These are phyloP conservation scores for Eulemur rufifrons DNA, from an alignment of 2,113 vertebrate species.

Conservation along the genomic window DNA sequence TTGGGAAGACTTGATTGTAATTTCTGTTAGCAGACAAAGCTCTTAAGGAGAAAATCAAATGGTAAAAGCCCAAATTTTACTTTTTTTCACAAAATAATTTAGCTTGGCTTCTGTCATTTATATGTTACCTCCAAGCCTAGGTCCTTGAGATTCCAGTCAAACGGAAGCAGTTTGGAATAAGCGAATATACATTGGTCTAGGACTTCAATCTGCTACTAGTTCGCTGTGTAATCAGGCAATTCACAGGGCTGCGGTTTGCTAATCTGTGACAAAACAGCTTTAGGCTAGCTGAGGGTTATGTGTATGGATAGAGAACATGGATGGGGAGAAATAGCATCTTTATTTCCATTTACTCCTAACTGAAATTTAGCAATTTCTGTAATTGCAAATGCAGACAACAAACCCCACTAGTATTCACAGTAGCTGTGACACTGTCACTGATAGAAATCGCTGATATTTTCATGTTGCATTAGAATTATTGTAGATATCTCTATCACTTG, in stretches of 20 bases:
- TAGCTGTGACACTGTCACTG: not conserved
- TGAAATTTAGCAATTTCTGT: slow-evolving; percentile 15
- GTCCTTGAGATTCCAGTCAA: not conserved
- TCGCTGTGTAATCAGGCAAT: not conserved
- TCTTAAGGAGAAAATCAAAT: not conserved
- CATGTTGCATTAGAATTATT: not conserved
- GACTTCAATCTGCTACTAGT: not conserved
- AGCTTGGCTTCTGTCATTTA: not conserved
- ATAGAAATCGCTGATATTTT: not conserved
- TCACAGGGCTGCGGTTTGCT: not conserved
- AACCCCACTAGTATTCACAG: not conserved
- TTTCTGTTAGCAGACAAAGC: not conserved
- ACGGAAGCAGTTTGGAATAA: not conserved
- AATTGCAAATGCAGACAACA: not conserved
- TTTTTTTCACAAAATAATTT: slow-evolving; percentile 46
- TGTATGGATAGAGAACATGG: not conserved
- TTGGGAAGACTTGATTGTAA: not conserved
- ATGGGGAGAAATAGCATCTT: not conserved
- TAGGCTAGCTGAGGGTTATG: not conserved
- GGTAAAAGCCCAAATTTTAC: not conserved
- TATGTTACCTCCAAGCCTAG: not conserved
- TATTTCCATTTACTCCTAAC: slow-evolving; percentile 10
- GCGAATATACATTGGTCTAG: not conserved
- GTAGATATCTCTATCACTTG: not conserved
- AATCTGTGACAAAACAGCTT: not conserved